Conservation (phyloP, 2,797 vertebrate species). For the Phrynocephalus vlangalii region DNA sequence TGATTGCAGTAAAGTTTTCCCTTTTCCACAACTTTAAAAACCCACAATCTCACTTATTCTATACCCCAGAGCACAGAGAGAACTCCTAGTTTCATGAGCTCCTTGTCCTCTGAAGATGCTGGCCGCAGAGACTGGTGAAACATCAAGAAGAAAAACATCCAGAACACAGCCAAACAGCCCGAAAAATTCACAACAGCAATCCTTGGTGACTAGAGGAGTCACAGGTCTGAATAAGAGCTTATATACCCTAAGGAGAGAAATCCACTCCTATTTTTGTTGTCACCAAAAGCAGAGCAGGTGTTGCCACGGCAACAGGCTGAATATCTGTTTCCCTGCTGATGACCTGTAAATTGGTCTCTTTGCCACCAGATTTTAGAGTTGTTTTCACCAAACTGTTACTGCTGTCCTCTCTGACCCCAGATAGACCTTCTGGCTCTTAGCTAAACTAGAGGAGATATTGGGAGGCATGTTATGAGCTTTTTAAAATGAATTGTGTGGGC, state of each 20-base stretch:
- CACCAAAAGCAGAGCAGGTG: not conserved
- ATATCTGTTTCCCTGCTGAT: not conserved
- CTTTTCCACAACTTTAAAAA: too few species aligned
- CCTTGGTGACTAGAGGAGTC: not conserved
- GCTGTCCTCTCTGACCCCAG: not conserved
- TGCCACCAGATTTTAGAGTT: not conserved
- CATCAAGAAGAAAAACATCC: too few species aligned
- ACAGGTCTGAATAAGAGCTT: not conserved
- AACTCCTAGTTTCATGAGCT: too few species aligned
- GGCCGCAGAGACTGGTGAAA: too few species aligned
- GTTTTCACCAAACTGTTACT: not conserved
- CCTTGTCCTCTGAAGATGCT: too few species aligned
- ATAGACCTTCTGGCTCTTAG: not conserved
- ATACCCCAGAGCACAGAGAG: too few species aligned
- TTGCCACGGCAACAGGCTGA: constrained; percentile 1
- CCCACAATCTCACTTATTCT: too few species aligned
- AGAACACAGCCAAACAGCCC: too few species aligned
- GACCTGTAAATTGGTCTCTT: constrained; percentile 20
- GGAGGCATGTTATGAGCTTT: not conserved
- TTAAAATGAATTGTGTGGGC: not conserved
- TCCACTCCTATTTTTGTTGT: not conserved
- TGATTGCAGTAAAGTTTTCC: too few species aligned
- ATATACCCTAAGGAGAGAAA: not conserved
- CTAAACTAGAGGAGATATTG: not conserved
- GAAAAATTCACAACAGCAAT: too few species aligned